Evolutionary conservation across 1,140 invertebrate genomes (phyloP).

Genomic region (Stenopsyche tienmushanensis): DNA sequence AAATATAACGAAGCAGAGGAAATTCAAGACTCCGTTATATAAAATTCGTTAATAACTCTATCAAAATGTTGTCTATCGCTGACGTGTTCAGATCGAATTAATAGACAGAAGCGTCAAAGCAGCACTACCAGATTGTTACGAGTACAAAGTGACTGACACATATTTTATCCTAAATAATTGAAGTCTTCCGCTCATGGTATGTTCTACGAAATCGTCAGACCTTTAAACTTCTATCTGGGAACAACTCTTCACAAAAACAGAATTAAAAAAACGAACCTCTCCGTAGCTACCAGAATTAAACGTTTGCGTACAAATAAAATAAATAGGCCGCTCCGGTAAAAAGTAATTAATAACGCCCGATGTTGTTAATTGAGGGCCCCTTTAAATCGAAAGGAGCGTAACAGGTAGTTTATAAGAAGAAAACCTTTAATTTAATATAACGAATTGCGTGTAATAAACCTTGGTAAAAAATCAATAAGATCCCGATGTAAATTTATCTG

Average conservation of each 20-base stretch:
- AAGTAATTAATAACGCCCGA: background rate
- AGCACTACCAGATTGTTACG: constrained; percentile 3
- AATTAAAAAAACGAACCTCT: background rate
- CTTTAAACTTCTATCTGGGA: too few relatives aligned
- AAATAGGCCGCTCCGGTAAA: background rate
- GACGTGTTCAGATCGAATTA: constrained; percentile 14
- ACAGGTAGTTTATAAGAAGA: too few relatives aligned
- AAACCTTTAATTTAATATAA: too few relatives aligned
- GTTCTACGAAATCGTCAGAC: constrained; percentile 19
- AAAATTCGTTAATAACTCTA: too few relatives aligned
- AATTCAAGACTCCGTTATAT: too few relatives aligned
- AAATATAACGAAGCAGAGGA: too few relatives aligned
- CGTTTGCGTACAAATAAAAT: background rate
- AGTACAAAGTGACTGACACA: constrained; percentile 24
- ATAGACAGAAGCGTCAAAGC: constrained; percentile 13
- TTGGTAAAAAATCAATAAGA: too few relatives aligned
- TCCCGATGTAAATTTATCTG: too few relatives aligned
- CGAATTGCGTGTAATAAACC: too few relatives aligned
- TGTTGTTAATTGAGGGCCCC: background rate
- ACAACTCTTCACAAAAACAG: too few relatives aligned
- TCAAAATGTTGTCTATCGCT: background rate
- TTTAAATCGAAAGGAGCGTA: background rate
- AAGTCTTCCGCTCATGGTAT: constrained; percentile 11
- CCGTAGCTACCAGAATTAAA: background rate
- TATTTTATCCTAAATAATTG: constrained; percentile 29